phyloP scores from a whole-genome alignment of 2,797 vertebrate genomes.

The Pseudochirops corinnae region DNA sequence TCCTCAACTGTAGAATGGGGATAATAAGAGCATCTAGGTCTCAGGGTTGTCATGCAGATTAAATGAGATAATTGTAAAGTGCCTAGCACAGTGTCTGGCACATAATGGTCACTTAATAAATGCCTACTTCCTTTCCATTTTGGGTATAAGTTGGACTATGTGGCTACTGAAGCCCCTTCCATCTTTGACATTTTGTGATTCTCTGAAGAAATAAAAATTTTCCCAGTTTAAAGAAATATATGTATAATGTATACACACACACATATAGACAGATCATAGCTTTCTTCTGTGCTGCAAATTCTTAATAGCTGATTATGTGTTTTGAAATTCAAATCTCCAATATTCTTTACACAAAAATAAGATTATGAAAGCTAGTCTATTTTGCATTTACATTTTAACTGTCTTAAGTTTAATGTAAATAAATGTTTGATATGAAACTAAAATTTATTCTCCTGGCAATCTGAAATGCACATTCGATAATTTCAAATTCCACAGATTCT shows the following conservation, averaged over 20 bases:
- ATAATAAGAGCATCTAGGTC: not conserved
- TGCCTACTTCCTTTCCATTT: not conserved
- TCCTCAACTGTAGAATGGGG: not conserved
- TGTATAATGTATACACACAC: not conserved
- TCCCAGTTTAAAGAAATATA: not conserved
- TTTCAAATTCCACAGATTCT: not conserved
- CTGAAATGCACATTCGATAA: slow-evolving; percentile 11
- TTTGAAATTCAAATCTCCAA: slow-evolving; percentile 12
- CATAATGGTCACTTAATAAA: not conserved
- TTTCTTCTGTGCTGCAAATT: slow-evolving; percentile 22
- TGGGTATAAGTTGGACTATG: not conserved
- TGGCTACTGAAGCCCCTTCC: not conserved
- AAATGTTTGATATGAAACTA: slow-evolving; percentile 6
- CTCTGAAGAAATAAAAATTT: not conserved
- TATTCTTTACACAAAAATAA: not conserved
- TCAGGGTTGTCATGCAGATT: not conserved
- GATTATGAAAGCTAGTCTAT: slow-evolving; percentile 1
- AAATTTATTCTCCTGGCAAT: slow-evolving; percentile 41
- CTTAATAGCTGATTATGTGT: slow-evolving; percentile 30
- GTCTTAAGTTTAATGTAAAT: slow-evolving; percentile 34
- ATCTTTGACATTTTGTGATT: not conserved
- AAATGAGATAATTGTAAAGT: not conserved
- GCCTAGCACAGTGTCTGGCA: not conserved
- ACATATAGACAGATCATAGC: not conserved
- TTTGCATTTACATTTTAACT: not conserved